These are phyloP conservation scores for Dendrocopos noguchii DNA, from an alignment of 2,113 vertebrate genomes.

Conservation along the genomic window DNA sequence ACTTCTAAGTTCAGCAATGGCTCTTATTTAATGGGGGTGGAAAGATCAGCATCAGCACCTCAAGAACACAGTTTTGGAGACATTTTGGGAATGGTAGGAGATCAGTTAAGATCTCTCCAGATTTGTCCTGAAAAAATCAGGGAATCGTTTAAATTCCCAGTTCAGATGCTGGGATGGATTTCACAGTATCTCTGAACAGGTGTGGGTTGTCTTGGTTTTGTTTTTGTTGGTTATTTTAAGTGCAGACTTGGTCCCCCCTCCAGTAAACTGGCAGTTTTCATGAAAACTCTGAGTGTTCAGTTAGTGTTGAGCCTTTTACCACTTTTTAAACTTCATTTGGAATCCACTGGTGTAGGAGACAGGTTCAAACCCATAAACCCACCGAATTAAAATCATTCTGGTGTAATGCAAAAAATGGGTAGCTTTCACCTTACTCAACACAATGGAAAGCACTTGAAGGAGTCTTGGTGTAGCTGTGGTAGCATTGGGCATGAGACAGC, in stretches of 20 bases:
- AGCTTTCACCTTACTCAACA: not conserved
- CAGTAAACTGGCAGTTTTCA: not conserved
- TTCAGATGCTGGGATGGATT: not conserved
- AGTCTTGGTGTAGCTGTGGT: not conserved
- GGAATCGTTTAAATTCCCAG: not conserved
- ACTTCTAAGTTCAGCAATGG: not conserved
- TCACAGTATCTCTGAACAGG: not conserved
- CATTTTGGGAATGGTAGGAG: not conserved
- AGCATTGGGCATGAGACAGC: fast-evolving
- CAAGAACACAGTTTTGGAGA: not conserved
- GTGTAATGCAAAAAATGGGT: not conserved
- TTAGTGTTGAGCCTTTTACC: not conserved
- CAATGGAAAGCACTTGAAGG: not conserved
- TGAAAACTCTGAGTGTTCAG: not conserved
- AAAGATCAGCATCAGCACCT: not conserved
- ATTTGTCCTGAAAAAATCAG: not conserved
- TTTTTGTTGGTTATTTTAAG: no score
- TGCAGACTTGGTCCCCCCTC: not conserved
- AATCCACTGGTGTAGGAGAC: not conserved
- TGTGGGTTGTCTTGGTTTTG: no score
- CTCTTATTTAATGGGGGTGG: not conserved
- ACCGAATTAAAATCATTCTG: not conserved
- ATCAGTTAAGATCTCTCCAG: not conserved
- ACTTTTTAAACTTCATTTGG: not conserved
- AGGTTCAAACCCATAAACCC: not conserved